Percentiles rank a stretch among this genome's conserved stretches.
Evolutionary conservation across 2,113 vertebrate genomes (phyloP).

Genomic region (Nasalis larvatus): DNA sequence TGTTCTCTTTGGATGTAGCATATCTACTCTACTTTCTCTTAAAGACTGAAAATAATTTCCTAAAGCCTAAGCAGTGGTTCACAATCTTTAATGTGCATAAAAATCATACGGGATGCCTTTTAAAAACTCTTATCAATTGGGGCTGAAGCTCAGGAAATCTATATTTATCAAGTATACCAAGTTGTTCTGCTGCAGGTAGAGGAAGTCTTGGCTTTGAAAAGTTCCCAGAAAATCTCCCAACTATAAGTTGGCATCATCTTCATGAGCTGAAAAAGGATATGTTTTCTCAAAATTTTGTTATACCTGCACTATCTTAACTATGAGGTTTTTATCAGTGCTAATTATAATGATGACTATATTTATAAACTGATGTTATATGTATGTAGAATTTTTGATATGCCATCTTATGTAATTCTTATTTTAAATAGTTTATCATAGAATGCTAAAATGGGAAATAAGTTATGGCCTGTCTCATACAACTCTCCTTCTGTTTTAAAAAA

Average conservation of each 20-base stretch:
- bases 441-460: not conserved
- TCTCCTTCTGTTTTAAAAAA: not conserved
- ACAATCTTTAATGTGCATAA: not conserved
- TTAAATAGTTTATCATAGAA: not conserved
- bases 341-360: not conserved
- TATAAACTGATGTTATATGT: not conserved
- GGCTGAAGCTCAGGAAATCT: not conserved
- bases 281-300: not conserved
- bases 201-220: not conserved
- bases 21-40: not conserved
- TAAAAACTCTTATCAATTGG: not conserved
- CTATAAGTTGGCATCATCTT: not conserved
- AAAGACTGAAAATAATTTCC: not conserved
- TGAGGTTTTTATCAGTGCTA: not conserved
- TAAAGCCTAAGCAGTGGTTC: not conserved
- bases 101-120: not conserved
- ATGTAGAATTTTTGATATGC: not conserved
- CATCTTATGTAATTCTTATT: not conserved
- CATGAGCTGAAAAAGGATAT: not conserved
- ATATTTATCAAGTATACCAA: not conserved
- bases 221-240: not conserved
- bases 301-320: not conserved
- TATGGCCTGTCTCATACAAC: not conserved
- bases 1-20: not conserved
- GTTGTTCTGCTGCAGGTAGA: not conserved